These are phyloP conservation scores for Antheraea yamamai DNA, from an alignment of 2,888 invertebrate genomes.

Conservation along the genomic window DNA sequence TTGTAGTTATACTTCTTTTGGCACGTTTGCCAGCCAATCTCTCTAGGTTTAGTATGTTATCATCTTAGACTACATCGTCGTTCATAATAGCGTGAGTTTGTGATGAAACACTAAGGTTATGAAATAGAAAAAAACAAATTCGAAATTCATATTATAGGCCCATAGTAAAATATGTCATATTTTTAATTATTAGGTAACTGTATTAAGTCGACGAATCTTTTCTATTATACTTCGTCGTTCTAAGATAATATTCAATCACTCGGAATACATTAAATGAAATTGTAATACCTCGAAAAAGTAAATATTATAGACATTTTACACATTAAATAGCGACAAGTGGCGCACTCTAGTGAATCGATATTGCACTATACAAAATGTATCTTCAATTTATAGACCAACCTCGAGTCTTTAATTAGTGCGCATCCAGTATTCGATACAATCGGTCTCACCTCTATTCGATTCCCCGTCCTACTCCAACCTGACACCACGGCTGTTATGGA, in stretches of 20 bases:
- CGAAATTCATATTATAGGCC: no score
- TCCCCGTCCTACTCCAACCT: constrained; percentile 43
- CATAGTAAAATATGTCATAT: no score
- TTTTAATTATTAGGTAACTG: no score
- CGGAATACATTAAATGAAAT: background rate
- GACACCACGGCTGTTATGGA: background rate
- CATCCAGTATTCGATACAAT: constrained; percentile 70
- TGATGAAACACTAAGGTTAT: no score
- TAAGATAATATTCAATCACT: background rate
- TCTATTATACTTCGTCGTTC: no score
- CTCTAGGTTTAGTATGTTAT: no score
- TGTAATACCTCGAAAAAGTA: background rate
- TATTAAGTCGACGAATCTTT: no score
- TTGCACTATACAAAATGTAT: constrained; percentile 12
- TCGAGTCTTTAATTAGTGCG: constrained; percentile 70
- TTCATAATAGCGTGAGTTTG: no score
- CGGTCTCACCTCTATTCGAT: constrained; percentile 69
- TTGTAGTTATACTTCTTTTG: no score
- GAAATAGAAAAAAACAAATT: no score
- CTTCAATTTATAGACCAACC: constrained; percentile 13
- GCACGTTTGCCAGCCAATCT: no score
- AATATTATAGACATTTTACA: background rate
- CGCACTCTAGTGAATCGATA: constrained; percentile 1
- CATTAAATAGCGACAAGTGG: background rate
- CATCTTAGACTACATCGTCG: no score